These are phyloP conservation scores for Penaeus indicus DNA, from an alignment of 1,140 invertebrate species.

Conservation along the genomic window DNA sequence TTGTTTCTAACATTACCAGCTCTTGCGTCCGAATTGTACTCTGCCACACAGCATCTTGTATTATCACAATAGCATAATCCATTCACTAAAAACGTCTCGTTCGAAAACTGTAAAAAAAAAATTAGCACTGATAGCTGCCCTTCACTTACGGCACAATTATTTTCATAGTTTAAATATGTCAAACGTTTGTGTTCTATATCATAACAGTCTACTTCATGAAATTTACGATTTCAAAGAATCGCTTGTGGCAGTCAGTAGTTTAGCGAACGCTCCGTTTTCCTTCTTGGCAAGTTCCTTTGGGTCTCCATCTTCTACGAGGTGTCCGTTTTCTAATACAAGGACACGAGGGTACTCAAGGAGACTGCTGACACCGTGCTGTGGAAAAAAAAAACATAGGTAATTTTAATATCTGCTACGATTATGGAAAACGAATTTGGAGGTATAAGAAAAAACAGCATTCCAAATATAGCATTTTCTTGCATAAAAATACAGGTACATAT, in stretches of 20 bases:
- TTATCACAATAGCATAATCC: too few relatives aligned
- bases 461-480: too few relatives aligned
- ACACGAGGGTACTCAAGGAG: slow-evolving; percentile 33
- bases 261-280: slow-evolving; percentile 67
- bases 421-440: too few relatives aligned
- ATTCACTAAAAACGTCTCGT: too few relatives aligned
- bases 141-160: too few relatives aligned
- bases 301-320: slow-evolving; percentile 82
- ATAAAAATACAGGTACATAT: background rate
- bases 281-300: slow-evolving; percentile 77
- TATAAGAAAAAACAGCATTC: too few relatives aligned
- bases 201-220: background rate
- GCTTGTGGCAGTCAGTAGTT: slow-evolving; percentile 57
- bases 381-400: background rate
- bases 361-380: slow-evolving; percentile 41
- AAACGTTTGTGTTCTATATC: background rate
- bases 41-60: too few relatives aligned
- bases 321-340: slow-evolving; percentile 73
- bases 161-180: slow-evolving; percentile 1
- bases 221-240: background rate
- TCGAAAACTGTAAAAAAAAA: too few relatives aligned
- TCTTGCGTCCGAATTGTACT: too few relatives aligned
- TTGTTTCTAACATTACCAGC: too few relatives aligned
- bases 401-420: too few relatives aligned
- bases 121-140: too few relatives aligned